These are phyloP conservation scores for Leptopilina syphax DNA, from an alignment of 2,888 invertebrate species.

Conservation along the genomic window DNA sequence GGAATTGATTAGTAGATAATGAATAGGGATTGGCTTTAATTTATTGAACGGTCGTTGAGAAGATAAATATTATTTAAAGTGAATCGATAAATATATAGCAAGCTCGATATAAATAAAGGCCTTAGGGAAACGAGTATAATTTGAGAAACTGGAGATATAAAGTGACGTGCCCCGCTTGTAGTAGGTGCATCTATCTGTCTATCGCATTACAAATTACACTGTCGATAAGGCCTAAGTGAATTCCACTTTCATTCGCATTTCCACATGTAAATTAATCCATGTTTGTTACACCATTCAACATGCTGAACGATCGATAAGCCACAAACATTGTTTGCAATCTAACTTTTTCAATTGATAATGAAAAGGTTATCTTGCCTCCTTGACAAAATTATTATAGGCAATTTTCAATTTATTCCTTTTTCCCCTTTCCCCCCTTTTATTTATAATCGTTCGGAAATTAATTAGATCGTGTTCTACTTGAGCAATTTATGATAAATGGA, in stretches of 20 bases:
- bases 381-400: background rate
- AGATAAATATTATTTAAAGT: constrained; percentile 19
- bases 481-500: too few relatives aligned
- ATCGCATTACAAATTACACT: constrained; percentile 32
- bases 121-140: constrained; percentile 21
- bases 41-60: constrained; percentile 1
- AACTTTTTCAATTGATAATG: background rate
- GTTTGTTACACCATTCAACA: constrained; percentile 17
- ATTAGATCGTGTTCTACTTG: too few relatives aligned
- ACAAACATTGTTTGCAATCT: constrained; percentile 11
- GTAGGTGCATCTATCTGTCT: constrained; percentile 37
- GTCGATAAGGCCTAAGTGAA: constrained; percentile 32
- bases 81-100: constrained; percentile 17
- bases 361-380: background rate
- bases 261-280: constrained; percentile 32
- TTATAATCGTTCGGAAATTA: too few relatives aligned
- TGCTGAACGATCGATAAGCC: constrained; percentile 22
- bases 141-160: constrained; percentile 27
- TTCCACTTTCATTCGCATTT: constrained; percentile 35
- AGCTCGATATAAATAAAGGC: constrained; percentile 14
- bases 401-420: too few relatives aligned
- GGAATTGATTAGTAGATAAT: background rate
- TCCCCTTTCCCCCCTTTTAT: too few relatives aligned
- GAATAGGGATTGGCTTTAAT: background rate
- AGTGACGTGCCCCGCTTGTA: constrained; percentile 16